A percentile compares a stretch with the other conserved stretches of the same genome.
Conservation (phyloP, 2,113 vertebrate genomes). For the Nothocercus nigrocapillus region DNA sequence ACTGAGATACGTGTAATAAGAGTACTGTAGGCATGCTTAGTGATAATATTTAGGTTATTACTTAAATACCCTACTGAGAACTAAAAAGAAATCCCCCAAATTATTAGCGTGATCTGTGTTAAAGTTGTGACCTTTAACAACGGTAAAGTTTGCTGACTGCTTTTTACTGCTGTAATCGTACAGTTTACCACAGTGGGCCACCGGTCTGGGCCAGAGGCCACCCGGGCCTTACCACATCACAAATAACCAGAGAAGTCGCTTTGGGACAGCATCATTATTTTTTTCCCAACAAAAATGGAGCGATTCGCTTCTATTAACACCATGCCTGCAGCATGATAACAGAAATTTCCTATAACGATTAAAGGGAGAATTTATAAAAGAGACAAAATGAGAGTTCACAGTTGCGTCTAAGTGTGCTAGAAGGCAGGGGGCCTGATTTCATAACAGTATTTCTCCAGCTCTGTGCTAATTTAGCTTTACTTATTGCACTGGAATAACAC, state of each 20-base stretch:
- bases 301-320: slow-evolving; percentile 2
- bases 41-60: neutral
- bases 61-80: neutral
- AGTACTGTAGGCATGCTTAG: neutral
- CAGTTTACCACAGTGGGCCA: neutral
- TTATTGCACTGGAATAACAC: neutral
- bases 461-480: neutral
- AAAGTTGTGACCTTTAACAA: neutral
- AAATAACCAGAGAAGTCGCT: neutral
- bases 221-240: neutral
- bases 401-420: neutral
- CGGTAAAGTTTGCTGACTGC: neutral
- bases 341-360: neutral
- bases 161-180: neutral
- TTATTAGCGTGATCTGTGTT: neutral
- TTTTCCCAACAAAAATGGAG: neutral
- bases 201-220: neutral
- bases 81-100: neutral
- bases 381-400: neutral
- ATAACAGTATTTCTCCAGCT: neutral
- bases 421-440: neutral
- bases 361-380: neutral
- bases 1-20: neutral
- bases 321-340: neutral
- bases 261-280: neutral